Evolutionary conservation across 2,888 invertebrate species (phyloP).

Genomic region (Heliconius aoede): DNA sequence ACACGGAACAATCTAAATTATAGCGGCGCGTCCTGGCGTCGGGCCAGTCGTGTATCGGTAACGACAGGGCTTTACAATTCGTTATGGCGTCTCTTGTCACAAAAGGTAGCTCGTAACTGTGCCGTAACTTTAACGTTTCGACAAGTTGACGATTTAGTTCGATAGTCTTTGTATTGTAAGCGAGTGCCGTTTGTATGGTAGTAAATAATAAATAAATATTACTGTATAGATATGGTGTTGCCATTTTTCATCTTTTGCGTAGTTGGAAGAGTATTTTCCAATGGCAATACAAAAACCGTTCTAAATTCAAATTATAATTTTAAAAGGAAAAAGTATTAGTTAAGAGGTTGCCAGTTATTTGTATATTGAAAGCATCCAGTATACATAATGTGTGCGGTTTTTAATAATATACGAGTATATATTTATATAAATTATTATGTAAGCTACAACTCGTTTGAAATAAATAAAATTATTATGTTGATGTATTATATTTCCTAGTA

Average conservation of each 20-base stretch:
- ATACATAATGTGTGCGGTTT: too few species aligned
- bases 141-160: slow-evolving; percentile 48
- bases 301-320: too few species aligned
- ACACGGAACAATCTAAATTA: slow-evolving; percentile 83
- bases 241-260: slow-evolving; percentile 20
- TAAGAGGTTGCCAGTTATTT: too few species aligned
- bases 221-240: slow-evolving; percentile 16
- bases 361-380: too few species aligned
- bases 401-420: too few species aligned
- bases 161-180: slow-evolving; percentile 34
- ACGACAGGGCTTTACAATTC: slow-evolving; percentile 76
- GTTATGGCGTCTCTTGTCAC: slow-evolving; percentile 63
- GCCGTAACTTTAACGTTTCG: slow-evolving; percentile 53
- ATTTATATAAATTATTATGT: not conserved
- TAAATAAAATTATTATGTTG: not conserved
- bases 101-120: slow-evolving; percentile 49
- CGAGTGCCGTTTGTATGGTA: slow-evolving; percentile 27
- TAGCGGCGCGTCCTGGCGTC: slow-evolving; percentile 71
- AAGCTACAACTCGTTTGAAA: not conserved
- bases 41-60: slow-evolving; percentile 69
- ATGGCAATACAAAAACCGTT: too few species aligned
- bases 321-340: too few species aligned
- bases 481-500: not conserved
- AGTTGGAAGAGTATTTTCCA: too few species aligned
- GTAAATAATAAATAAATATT: slow-evolving; percentile 21